Evolutionary conservation across 2,888 invertebrate species (phyloP).

Genomic region (Patella ulyssiponensis): DNA sequence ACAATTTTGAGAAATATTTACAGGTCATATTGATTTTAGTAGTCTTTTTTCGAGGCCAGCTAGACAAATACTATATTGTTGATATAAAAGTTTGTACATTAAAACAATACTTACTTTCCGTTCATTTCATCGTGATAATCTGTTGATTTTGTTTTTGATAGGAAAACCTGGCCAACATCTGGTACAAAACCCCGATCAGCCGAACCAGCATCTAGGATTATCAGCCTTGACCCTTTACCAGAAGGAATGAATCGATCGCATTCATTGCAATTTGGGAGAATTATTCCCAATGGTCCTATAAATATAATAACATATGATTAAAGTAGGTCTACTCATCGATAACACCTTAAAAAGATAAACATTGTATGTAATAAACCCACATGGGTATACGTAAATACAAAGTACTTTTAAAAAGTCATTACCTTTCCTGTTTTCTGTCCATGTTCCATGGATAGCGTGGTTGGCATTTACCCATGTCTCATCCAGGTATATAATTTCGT

Average conservation of each 20-base stretch:
- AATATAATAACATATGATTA: background rate
- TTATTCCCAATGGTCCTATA: background rate
- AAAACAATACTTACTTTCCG: background rate
- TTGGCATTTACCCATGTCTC: background rate
- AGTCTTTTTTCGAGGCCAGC: too few relatives aligned
- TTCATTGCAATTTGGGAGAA: background rate
- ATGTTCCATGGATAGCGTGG: background rate
- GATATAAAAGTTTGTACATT: background rate
- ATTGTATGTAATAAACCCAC: too few relatives aligned
- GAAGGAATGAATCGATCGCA: background rate
- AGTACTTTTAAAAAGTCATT: background rate
- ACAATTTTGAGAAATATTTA: too few relatives aligned
- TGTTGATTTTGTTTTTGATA: background rate
- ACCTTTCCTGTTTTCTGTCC: background rate
- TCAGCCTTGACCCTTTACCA: background rate
- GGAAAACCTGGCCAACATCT: background rate
- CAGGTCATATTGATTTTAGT: too few relatives aligned
- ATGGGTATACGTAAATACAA: too few relatives aligned
- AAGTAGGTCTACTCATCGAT: too few relatives aligned
- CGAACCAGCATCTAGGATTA: background rate
- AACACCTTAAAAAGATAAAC: too few relatives aligned
- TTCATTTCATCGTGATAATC: constrained; percentile 1
- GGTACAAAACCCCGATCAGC: background rate
- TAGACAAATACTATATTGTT: too few relatives aligned
- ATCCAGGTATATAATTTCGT: background rate